These are phyloP conservation scores for Cinclus cinclus DNA, from an alignment of 2,113 vertebrate species.

Conservation along the genomic window DNA sequence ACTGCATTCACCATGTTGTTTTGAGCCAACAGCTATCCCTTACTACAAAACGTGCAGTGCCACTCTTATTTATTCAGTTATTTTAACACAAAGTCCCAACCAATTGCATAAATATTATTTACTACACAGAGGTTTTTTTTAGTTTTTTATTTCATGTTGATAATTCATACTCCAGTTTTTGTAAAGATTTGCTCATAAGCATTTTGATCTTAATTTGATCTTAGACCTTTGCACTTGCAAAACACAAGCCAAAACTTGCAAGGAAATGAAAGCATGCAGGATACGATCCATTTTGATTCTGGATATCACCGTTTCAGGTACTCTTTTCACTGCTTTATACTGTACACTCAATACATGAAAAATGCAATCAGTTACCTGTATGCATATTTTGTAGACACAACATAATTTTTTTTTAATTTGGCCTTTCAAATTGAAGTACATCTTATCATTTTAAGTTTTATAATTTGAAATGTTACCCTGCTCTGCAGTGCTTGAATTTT, in stretches of 20 bases:
- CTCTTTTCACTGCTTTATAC: background rate
- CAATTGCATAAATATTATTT: background rate
- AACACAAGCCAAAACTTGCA: background rate
- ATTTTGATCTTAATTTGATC: background rate
- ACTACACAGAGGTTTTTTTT: background rate
- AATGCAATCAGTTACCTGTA: background rate
- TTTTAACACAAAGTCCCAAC: background rate
- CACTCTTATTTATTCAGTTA: background rate
- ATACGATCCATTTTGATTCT: background rate
- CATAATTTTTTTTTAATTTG: background rate
- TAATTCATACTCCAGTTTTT: background rate
- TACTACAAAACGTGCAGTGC: background rate
- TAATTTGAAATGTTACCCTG: constrained; percentile 41
- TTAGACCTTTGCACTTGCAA: background rate
- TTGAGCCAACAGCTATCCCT: background rate
- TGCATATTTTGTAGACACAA: background rate
- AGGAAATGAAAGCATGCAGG: background rate
- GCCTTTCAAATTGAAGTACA: constrained; percentile 13
- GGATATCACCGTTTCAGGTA: background rate
- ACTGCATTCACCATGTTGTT: background rate
- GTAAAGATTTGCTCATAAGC: background rate
- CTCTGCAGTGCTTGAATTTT: constrained; percentile 38
- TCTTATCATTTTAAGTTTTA: constrained; percentile 19
- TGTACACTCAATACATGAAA: background rate
- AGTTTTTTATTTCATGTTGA: background rate